These are phyloP conservation scores for Tenthredo notha DNA, from an alignment of 2,888 invertebrate species.

Conservation along the genomic window DNA sequence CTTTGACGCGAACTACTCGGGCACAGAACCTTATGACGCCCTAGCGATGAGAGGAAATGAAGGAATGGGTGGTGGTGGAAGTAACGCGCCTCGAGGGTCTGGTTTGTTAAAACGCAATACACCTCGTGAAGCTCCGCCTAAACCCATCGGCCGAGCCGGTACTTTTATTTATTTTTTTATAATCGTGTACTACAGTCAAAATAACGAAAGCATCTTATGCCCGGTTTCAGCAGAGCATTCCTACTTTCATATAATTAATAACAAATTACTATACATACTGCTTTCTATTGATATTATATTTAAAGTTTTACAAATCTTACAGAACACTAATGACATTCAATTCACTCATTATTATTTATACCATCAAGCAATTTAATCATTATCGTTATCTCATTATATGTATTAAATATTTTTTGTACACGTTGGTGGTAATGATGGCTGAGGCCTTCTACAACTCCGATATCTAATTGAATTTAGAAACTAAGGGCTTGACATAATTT, in stretches of 20 bases:
- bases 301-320: conserved; percentile 28
- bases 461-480: neutral
- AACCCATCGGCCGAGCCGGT: conserved; percentile 84
- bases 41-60: conserved; percentile 92
- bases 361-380: neutral
- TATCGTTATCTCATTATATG: neutral
- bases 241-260: conserved; percentile 1
- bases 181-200: neutral
- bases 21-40: conserved; percentile 93
- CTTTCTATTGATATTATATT: conserved; percentile 7
- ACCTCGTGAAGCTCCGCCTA: conserved; percentile 80
- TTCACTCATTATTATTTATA: conserved; percentile 11
- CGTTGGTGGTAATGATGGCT: neutral
- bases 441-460: neutral
- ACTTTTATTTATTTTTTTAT: conserved; percentile 75
- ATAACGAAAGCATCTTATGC: neutral
- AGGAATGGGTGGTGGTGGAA: conserved; percentile 89
- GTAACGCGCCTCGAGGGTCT: conserved; percentile 80
- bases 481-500: neutral
- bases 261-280: conserved; percentile 32
- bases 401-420: neutral
- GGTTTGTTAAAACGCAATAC: conserved; percentile 78
- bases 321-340: conserved; percentile 26
- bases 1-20: conserved; percentile 99
- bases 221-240: neutral